Evolutionary conservation across 2,113 vertebrate genomes (phyloP).

Genomic region (Pangasianodon gigas): DNA sequence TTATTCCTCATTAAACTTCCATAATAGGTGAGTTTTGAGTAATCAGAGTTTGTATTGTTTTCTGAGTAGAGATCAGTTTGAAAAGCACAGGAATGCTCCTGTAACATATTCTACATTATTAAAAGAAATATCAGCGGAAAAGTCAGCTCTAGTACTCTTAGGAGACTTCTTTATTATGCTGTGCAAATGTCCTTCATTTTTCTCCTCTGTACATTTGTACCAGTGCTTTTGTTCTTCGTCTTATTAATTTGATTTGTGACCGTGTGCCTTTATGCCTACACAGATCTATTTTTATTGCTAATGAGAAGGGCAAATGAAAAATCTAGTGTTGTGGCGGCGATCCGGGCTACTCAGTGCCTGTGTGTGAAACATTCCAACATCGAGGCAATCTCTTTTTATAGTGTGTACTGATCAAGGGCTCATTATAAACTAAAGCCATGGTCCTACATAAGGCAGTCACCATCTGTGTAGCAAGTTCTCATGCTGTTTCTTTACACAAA

Average conservation of each 20-base stretch:
- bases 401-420: neutral
- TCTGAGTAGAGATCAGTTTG: neutral
- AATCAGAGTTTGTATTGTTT: neutral
- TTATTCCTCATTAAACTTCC: neutral
- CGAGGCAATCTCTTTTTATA: neutral
- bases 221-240: neutral
- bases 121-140: neutral
- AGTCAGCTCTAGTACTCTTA: neutral
- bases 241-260: conserved; percentile 5
- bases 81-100: neutral
- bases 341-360: neutral
- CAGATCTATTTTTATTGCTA: neutral
- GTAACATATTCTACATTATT: neutral
- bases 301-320: neutral
- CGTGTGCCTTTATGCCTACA: neutral
- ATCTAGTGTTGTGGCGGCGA: neutral
- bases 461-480: neutral
- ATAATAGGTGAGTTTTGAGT: no score
- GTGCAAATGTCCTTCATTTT: neutral
- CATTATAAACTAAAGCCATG: neutral
- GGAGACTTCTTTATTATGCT: neutral
- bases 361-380: neutral
- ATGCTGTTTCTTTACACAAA: neutral
- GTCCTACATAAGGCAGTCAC: neutral
- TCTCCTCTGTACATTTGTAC: neutral